These are phyloP conservation scores for Alcis repandata DNA, from an alignment of 2,888 invertebrate species.

Conservation along the genomic window DNA sequence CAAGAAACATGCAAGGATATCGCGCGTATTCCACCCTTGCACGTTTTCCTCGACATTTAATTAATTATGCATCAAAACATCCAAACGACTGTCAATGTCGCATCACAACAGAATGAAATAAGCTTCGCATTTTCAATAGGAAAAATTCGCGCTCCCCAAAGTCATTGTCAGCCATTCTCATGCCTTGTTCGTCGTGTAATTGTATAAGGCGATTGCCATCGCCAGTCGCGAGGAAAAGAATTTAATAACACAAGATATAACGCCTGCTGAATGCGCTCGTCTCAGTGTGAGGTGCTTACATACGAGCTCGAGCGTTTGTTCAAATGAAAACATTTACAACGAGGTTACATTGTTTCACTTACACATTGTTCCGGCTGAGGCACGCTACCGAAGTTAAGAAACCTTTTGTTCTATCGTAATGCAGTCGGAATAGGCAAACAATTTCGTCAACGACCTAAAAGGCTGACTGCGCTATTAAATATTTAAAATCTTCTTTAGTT, in stretches of 20 bases:
- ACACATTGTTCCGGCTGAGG: conserved; percentile 27
- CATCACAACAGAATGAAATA: conserved; percentile 69
- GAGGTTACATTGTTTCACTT: conserved; percentile 36
- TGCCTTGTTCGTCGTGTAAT: conserved; percentile 80
- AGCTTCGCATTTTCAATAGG: conserved; percentile 74
- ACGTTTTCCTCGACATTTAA: conserved; percentile 42
- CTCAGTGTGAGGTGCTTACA: conserved; percentile 29
- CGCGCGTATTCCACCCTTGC: not conserved
- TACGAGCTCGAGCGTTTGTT: conserved; percentile 28
- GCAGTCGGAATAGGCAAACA: conserved; percentile 9
- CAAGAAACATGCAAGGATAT: not conserved
- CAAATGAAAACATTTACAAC: conserved; percentile 38
- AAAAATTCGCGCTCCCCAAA: conserved; percentile 66
- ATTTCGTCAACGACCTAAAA: conserved; percentile 1
- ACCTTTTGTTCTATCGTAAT: conserved; percentile 18
- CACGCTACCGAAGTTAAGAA: conserved; percentile 25
- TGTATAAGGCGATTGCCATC: conserved; percentile 82
- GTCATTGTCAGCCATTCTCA: conserved; percentile 79
- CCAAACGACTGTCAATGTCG: conserved; percentile 55
- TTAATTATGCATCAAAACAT: conserved; percentile 54
- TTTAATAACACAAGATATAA: conserved; percentile 80
- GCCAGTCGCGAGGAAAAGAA: conserved; percentile 76
- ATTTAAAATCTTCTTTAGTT: conserved; percentile 24
- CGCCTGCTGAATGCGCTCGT: conserved; percentile 57
- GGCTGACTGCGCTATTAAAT: conserved; percentile 13